Conservation (phyloP, 37 sponge, comb jelly and placozoan genomes). For the Haliclona indistincta region DNA sequence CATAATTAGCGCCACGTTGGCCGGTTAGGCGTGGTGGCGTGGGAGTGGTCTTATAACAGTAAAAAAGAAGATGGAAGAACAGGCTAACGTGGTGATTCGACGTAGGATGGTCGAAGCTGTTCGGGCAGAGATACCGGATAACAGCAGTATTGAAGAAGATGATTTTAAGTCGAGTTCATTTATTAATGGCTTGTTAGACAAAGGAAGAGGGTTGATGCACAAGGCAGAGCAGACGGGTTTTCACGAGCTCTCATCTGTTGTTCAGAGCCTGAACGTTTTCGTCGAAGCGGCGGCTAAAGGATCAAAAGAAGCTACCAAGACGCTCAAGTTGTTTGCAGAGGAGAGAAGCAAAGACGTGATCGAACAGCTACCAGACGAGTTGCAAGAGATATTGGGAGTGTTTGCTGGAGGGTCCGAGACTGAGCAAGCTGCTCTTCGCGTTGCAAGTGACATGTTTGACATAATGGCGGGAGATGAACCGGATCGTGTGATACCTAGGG, state of each 20-base stretch:
- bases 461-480: slow-evolving; percentile 20
- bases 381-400: not conserved
- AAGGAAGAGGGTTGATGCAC: not conserved
- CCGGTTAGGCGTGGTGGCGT: too few species aligned
- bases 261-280: not conserved
- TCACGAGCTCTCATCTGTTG: not conserved
- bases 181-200: not conserved
- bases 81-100: too few species aligned
- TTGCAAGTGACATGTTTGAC: slow-evolving; percentile 43
- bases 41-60: too few species aligned
- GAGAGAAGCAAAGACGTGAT: not conserved
- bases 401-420: slow-evolving; percentile 8
- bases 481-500: slow-evolving; percentile 24
- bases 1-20: too few species aligned
- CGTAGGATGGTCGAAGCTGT: too few species aligned
- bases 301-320: not conserved
- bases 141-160: too few species aligned
- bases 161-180: too few species aligned
- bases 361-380: not conserved
- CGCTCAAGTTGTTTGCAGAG: not conserved
- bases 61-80: too few species aligned
- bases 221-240: slow-evolving; percentile 3
- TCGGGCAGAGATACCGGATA: too few species aligned
- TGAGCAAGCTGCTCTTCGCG: slow-evolving; percentile 15
- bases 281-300: not conserved